phyloP scores from a whole-genome alignment of 2,888 invertebrate genomes.

The Oscheius onirici region DNA sequence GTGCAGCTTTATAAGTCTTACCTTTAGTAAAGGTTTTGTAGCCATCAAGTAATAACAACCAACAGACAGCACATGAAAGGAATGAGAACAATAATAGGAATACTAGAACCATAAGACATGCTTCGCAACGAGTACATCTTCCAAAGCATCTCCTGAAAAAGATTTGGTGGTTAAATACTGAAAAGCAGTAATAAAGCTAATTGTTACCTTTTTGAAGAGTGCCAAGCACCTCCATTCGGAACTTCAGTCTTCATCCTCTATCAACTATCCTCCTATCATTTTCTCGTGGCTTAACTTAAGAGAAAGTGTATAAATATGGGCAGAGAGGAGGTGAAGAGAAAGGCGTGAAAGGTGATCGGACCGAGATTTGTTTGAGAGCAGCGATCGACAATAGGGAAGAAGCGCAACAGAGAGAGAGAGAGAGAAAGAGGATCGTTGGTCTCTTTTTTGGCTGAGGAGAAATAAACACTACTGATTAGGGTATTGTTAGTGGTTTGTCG shows the following conservation, averaged over 20 bases:
- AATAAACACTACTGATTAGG: slow-evolving; percentile 6
- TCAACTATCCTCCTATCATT: slow-evolving; percentile 28
- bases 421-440: slow-evolving; percentile 1
- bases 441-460: neutral
- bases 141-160: slow-evolving; percentile 55
- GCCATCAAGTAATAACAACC: slow-evolving; percentile 60
- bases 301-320: slow-evolving; percentile 10
- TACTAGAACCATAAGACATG: slow-evolving; percentile 45
- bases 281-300: slow-evolving; percentile 1
- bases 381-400: slow-evolving; percentile 13
- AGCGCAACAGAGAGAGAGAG: slow-evolving; percentile 7
- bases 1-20: slow-evolving; percentile 20
- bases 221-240: slow-evolving; percentile 24
- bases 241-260: slow-evolving; percentile 24
- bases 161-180: neutral
- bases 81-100: slow-evolving; percentile 49
- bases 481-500: neutral
- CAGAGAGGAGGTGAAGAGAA: slow-evolving; percentile 26
- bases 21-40: slow-evolving; percentile 56
- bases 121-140: slow-evolving; percentile 51
- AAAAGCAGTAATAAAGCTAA: neutral
- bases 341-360: slow-evolving; percentile 27
- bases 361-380: slow-evolving; percentile 30
- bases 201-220: slow-evolving; percentile 27
- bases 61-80: slow-evolving; percentile 47